phyloP scores from a whole-genome alignment of 2,113 vertebrate genomes.

The Anarrhichthys ocellatus region DNA sequence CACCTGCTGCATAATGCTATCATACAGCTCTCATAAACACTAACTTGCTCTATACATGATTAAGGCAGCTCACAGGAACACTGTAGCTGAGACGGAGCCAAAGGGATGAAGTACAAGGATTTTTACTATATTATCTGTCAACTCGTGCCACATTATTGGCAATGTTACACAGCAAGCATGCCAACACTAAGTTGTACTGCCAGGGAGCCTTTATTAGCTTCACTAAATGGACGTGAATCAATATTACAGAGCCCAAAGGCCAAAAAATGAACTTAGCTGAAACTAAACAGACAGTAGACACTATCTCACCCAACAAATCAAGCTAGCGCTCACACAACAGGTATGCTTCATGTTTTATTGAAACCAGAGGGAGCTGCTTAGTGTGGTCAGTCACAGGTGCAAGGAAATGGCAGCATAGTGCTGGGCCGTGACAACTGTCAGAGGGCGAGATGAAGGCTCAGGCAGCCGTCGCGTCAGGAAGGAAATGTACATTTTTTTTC shows the following conservation, averaged over 20 bases:
- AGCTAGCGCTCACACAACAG: constrained; percentile 27
- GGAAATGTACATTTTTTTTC: constrained; percentile 53
- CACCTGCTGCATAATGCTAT: constrained; percentile 8
- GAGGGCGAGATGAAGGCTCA: constrained; percentile 60
- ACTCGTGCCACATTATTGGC: constrained; percentile 50
- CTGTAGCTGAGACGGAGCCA: constrained; percentile 17
- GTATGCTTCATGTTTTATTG: constrained; percentile 56
- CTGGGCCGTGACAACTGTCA: constrained; percentile 74
- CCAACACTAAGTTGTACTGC: constrained; percentile 33
- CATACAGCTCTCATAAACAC: constrained; percentile 12
- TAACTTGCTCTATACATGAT: constrained; percentile 9
- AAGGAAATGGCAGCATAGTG: constrained; percentile 50
- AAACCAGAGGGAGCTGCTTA: constrained; percentile 66
- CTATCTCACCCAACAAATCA: constrained; percentile 33
- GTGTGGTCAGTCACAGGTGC: constrained; percentile 71
- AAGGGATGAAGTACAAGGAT: constrained; percentile 28
- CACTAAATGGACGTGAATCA: constrained; percentile 49
- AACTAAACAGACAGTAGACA: constrained; percentile 44
- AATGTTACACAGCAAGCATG: constrained; percentile 23
- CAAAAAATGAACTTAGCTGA: not conserved
- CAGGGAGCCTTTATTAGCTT: constrained; percentile 44
- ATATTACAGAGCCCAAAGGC: constrained; percentile 16
- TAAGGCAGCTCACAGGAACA: constrained; percentile 14
- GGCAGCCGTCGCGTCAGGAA: constrained; percentile 53
- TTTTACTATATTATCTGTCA: constrained; percentile 53